Conservation (phyloP, 2,113 vertebrate species). For the Lutjanus erythropterus region DNA sequence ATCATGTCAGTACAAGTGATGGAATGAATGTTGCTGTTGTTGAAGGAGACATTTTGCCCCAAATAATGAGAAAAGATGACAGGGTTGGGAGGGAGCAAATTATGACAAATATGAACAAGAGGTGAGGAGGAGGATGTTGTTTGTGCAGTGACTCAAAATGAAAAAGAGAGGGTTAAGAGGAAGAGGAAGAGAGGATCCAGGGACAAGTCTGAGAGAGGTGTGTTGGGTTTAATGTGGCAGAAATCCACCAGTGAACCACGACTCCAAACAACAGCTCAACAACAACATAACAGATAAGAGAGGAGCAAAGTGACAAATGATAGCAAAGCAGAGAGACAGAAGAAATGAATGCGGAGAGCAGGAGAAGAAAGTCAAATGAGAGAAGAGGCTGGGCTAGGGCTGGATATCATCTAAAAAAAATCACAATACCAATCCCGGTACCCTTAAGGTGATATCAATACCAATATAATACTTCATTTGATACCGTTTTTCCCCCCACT, state of each 20-base stretch:
- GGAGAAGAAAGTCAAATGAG: background rate
- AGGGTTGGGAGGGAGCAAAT: background rate
- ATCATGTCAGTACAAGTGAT: background rate
- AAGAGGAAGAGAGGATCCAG: background rate
- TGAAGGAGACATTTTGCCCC: background rate
- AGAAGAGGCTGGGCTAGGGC: background rate
- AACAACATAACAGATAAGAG: conserved; percentile 19
- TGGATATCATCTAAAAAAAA: no score
- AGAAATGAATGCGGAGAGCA: background rate
- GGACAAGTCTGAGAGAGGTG: background rate
- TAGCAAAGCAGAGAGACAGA: background rate
- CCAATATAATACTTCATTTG: no score
- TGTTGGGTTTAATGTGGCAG: conserved; percentile 49
- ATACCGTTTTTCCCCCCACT: no score
- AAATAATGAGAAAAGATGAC: background rate
- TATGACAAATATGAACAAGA: conserved; percentile 16
- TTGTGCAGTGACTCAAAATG: background rate
- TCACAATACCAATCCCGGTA: no score
- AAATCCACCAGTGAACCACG: conserved; percentile 36
- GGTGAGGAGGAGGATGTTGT: background rate
- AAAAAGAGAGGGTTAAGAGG: background rate
- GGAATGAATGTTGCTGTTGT: background rate
- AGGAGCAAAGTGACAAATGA: conserved; percentile 1
- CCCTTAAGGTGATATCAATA: no score
- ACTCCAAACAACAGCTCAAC: conserved; percentile 12